These are phyloP conservation scores for Sternotherus odoratus DNA, from an alignment of 2,797 vertebrate species.

Conservation along the genomic window DNA sequence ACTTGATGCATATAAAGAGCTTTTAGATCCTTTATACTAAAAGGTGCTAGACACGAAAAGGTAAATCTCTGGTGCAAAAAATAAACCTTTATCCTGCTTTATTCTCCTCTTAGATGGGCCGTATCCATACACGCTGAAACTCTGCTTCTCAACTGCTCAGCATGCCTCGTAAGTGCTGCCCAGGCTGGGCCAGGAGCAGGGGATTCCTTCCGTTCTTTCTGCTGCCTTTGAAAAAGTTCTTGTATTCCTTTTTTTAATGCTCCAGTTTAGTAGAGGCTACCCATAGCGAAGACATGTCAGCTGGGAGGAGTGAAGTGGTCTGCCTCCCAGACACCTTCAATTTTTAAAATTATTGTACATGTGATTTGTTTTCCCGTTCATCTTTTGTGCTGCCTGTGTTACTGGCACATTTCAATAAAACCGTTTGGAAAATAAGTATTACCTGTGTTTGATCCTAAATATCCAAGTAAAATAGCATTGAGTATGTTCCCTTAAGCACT, in stretches of 20 bases:
- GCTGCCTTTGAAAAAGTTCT: background rate
- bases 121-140: conserved; percentile 94
- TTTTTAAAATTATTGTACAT: conserved; percentile 75
- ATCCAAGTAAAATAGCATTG: background rate
- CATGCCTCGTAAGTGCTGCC: conserved; percentile 78
- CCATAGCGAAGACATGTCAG: conserved; percentile 61
- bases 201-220: conserved; percentile 48
- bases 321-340: conserved; percentile 60
- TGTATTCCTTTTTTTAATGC: conserved; percentile 50
- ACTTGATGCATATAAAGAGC: background rate
- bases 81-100: background rate
- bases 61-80: background rate
- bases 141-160: conserved; percentile 95
- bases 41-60: background rate
- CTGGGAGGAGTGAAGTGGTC: conserved; percentile 54
- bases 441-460: background rate
- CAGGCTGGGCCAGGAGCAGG: conserved; percentile 40
- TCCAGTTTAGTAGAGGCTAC: conserved; percentile 70
- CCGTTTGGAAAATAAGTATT: conserved; percentile 72
- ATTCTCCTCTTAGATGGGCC: conserved; percentile 85
- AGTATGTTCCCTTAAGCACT: background rate
- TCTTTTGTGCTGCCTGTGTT: conserved; percentile 72
- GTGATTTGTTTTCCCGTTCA: conserved; percentile 72
- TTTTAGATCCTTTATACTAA: background rate
- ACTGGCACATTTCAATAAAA: conserved; percentile 80